Percentiles rank a stretch among this genome's conserved stretches.
phyloP scores from a whole-genome alignment of 2,797 vertebrate genomes.

The Tiaroga cobitis region DNA sequence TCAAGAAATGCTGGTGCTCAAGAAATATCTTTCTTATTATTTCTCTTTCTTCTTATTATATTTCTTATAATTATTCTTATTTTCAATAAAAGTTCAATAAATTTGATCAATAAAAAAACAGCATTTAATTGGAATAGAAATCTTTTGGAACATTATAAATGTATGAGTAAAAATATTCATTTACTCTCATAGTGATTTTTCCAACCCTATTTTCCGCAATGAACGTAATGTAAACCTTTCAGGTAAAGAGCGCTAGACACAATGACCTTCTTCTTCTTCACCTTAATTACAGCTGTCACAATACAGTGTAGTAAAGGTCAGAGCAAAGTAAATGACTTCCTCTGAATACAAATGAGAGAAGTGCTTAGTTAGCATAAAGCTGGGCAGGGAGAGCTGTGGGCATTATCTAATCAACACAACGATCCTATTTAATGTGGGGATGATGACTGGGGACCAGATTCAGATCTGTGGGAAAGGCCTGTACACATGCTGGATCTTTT shows the following conservation, averaged over 20 bases:
- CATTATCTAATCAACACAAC: constrained; percentile 10
- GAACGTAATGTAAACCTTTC: neutral
- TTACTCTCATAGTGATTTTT: neutral
- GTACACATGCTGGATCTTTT: neutral
- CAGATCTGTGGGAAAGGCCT: neutral
- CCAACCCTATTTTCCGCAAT: neutral
- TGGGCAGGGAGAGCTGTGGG: neutral
- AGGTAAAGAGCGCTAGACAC: neutral
- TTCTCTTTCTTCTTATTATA: no score
- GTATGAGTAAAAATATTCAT: neutral
- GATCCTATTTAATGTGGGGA: neutral
- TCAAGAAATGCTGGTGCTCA: no score
- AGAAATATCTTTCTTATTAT: no score
- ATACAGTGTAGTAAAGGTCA: constrained; percentile 14
- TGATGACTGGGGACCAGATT: neutral
- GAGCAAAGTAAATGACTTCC: neutral
- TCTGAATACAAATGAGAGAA: constrained; percentile 27
- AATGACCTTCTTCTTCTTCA: constrained; percentile 20
- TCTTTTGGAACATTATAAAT: neutral
- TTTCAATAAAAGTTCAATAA: no score
- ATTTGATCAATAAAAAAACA: no score
- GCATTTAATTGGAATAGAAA: no score
- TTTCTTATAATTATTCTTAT: no score
- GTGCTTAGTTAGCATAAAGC: constrained; percentile 11
- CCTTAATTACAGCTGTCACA: constrained; percentile 12